Base-by-base conservation (phyloP, 2,113 vertebrate genomes). In the Passer domesticus region DNA sequence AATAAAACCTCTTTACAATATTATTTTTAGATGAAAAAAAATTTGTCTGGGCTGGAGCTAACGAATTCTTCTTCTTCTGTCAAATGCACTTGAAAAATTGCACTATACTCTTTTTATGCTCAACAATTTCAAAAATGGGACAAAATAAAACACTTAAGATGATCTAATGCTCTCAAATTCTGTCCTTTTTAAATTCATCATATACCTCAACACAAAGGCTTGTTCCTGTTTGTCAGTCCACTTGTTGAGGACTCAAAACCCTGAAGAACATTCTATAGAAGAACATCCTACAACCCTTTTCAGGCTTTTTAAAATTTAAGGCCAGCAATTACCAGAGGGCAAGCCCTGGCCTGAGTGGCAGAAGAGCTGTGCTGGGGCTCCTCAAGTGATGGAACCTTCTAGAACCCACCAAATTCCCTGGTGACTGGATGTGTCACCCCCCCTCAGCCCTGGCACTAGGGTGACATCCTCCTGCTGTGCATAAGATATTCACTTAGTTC, bases 21-120 rank as follows among this genome's bases (percentile, higher is more conserved):
- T 87, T 92, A 82, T 89, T 97, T 95, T 90, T 77, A 90, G 76
- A 89, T 68, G 2, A 50, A 58, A 87, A 95, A 90, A 80, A 67
- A 21, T 58, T 44, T 68, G 64, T 83, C 89, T 92, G 66, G n/a
- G 81, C 53, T 92, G n/a, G 13, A 76, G 80, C 73, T 95, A 95
- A 95, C 68, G 73, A 92, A 95, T 95, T 92, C 56, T 63, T 75
- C 89, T 91, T 81, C 66, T 73, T 75, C 44, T 92, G 83, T 87
- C 80, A 93, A 83, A 49, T 69, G 60, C 39, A 81, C 56, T 92
- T 78, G 79, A 94, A 93, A 95, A 93, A 92, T 44, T 78, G 75
- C 83, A 83, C 59, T 80, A 33, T 83, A 39, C 53, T 90, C 73
- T 74, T 92, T 94, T 78, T 72, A 87, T 64, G 44, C 59, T 90